Evolutionary conservation across 2,797 vertebrate genomes (phyloP).

Genomic region (Labroides dimidiatus): DNA sequence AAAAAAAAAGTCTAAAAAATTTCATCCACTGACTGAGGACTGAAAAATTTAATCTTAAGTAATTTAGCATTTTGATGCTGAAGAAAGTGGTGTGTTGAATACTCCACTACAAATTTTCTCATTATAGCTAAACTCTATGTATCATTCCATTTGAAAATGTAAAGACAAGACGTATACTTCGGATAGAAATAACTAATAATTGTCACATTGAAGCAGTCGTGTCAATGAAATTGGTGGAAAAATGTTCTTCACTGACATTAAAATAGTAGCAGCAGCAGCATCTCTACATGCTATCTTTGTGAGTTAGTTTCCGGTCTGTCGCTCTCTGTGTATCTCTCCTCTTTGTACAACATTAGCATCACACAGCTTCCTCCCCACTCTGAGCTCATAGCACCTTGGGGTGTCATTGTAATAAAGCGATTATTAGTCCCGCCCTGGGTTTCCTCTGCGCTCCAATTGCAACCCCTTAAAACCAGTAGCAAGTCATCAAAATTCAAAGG

Average conservation of each 20-base stretch:
- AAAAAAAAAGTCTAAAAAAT: no score
- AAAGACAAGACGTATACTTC: no score
- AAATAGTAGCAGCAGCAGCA: neutral
- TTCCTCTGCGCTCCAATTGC: constrained; percentile 34
- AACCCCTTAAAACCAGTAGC: constrained; percentile 53
- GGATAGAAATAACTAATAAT: neutral
- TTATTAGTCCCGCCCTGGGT: constrained; percentile 63
- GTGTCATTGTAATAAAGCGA: constrained; percentile 68
- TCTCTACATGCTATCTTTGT: neutral
- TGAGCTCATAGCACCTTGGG: constrained; percentile 49
- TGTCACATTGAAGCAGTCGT: no score
- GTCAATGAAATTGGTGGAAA: no score
- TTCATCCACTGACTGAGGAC: no score
- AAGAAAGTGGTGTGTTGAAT: no score
- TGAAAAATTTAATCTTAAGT: no score
- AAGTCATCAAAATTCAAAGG: constrained; percentile 55
- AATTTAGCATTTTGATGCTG: no score
- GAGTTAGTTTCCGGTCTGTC: constrained; percentile 15
- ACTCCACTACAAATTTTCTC: no score
- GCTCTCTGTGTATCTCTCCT: constrained; percentile 9
- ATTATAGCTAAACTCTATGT: no score
- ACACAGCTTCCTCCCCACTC: constrained; percentile 42
- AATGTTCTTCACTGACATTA: neutral
- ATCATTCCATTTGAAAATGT: no score
- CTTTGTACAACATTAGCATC: constrained; percentile 41